phyloP scores from a whole-genome alignment of 2,797 vertebrate genomes.

The Sciaenops ocellatus region DNA sequence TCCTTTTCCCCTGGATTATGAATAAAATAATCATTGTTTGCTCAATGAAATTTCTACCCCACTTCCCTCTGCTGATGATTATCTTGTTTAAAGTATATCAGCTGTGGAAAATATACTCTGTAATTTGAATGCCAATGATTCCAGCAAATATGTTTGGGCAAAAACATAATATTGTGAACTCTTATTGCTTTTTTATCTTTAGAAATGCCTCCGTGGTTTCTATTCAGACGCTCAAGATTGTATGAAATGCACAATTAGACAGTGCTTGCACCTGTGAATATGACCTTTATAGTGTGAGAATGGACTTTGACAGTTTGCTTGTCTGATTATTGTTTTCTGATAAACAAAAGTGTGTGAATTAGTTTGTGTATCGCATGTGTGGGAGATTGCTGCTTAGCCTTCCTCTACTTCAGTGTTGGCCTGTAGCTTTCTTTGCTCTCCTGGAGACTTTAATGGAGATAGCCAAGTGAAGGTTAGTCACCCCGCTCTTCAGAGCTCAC shows the following conservation, averaged over 20 bases:
- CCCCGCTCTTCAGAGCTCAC: constrained; percentile 76
- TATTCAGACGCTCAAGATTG: constrained; percentile 71
- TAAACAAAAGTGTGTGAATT: constrained; percentile 55
- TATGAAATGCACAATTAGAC: constrained; percentile 81
- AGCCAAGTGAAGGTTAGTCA: constrained; percentile 76
- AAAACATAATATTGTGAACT: constrained; percentile 68
- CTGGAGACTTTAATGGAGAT: constrained; percentile 80
- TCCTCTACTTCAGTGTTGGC: constrained; percentile 54
- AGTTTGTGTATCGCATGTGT: constrained; percentile 44
- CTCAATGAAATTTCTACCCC: constrained; percentile 84
- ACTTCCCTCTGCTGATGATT: constrained; percentile 83
- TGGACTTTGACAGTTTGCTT: constrained; percentile 61
- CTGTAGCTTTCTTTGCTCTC: constrained; percentile 64
- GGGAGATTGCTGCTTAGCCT: constrained; percentile 58
- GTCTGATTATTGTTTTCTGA: constrained; percentile 73
- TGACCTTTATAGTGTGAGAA: constrained; percentile 78
- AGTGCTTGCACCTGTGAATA: constrained; percentile 72
- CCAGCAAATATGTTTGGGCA: constrained; percentile 74
- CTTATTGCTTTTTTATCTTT: constrained; percentile 82
- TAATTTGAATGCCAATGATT: constrained; percentile 85
- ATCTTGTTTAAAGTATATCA: constrained; percentile 87
- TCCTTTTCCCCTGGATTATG: constrained; percentile 74
- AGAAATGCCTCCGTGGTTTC: constrained; percentile 74
- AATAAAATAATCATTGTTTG: constrained; percentile 85
- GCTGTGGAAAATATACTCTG: constrained; percentile 84